These are phyloP conservation scores for Actias luna DNA, from an alignment of 2,888 invertebrate genomes.

Conservation along the genomic window DNA sequence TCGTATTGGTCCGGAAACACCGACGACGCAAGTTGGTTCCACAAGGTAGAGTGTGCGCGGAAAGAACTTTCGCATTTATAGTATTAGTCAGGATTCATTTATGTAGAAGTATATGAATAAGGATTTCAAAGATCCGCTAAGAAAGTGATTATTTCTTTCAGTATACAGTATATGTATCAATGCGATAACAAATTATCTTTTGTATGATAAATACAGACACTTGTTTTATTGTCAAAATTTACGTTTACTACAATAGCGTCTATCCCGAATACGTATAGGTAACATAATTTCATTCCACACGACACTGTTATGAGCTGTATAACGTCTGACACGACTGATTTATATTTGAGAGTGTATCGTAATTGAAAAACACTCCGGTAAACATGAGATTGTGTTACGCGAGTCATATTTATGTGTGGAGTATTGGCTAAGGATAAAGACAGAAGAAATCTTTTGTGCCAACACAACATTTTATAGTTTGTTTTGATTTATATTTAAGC, in stretches of 20 bases:
- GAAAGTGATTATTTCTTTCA: background rate
- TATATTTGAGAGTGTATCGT: conserved; percentile 12
- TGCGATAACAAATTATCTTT: background rate
- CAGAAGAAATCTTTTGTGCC: background rate
- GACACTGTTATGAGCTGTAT: conserved; percentile 5
- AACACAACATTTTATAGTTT: too few species aligned
- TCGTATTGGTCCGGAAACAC: too few species aligned
- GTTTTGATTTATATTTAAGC: too few species aligned
- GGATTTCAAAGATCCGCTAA: background rate
- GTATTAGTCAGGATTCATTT: too few species aligned
- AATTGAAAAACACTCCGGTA: conserved; percentile 18
- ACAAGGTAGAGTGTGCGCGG: too few species aligned
- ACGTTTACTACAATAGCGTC: background rate
- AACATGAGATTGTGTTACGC: conserved; percentile 12
- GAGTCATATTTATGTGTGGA: conserved; percentile 11
- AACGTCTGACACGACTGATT: conserved; percentile 13
- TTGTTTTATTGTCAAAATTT: background rate
- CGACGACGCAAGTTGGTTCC: too few species aligned
- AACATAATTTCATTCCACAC: conserved; percentile 3
- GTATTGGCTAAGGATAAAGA: conserved; percentile 6
- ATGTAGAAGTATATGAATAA: too few species aligned
- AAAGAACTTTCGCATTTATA: too few species aligned
- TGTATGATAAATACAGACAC: background rate
- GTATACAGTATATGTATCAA: background rate
- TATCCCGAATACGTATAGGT: background rate